phyloP scores from a whole-genome alignment of 2,888 invertebrate genomes.

The Nebria brevicollis region DNA sequence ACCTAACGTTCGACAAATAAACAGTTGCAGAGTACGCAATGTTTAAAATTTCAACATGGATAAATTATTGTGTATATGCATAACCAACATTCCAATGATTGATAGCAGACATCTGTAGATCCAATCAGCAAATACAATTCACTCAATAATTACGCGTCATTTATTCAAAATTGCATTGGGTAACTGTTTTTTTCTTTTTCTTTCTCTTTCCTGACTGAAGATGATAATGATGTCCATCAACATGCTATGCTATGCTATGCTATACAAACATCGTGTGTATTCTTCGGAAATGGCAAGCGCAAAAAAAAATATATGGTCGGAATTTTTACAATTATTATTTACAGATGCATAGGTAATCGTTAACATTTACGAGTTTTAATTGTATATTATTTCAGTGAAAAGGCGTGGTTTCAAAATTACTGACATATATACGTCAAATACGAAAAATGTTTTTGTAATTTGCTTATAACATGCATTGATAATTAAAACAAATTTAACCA shows the following conservation, averaged over 20 bases:
- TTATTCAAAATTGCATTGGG: slow-evolving; percentile 1
- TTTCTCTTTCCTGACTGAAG: neutral
- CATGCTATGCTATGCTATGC: neutral
- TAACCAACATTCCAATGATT: neutral
- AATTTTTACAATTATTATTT: slow-evolving; percentile 1
- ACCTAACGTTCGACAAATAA: neutral
- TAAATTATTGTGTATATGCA: neutral
- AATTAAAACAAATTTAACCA: neutral
- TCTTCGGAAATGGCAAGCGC: neutral
- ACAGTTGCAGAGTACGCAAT: neutral
- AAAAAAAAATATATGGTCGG: neutral
- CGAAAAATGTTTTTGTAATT: neutral
- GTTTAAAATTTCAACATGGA: neutral
- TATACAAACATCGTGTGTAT: neutral
- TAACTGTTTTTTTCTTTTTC: neutral
- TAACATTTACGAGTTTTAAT: neutral
- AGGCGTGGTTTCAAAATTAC: neutral
- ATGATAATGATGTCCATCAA: neutral
- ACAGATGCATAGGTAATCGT: neutral
- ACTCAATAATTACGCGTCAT: neutral
- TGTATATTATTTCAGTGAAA: neutral
- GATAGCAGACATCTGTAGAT: neutral
- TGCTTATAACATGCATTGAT: neutral
- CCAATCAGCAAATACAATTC: neutral
- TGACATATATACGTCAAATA: neutral